phyloP scores from a whole-genome alignment of 2,113 vertebrate species.

The Oriolus oriolus region DNA sequence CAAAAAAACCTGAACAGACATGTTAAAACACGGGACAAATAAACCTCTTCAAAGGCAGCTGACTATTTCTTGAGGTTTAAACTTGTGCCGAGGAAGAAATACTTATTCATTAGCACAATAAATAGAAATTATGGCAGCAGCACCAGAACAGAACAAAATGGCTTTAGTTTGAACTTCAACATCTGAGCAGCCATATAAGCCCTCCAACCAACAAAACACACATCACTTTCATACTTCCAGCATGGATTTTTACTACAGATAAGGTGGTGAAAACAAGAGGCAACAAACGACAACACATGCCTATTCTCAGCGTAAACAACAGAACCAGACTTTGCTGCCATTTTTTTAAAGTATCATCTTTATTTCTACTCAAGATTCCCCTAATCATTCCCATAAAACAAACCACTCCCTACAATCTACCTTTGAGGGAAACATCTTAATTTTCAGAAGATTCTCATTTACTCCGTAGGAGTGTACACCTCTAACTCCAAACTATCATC shows the following conservation, averaged over 20 bases:
- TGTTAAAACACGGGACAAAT: neutral
- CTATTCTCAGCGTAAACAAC: neutral
- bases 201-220: neutral
- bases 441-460: neutral
- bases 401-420: neutral
- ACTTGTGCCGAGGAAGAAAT: neutral
- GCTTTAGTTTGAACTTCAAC: neutral
- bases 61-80: neutral
- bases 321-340: accelerated
- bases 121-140: neutral
- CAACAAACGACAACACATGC: neutral
- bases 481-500: neutral
- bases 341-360: neutral
- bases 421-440: neutral
- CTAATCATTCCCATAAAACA: neutral
- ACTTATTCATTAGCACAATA: neutral
- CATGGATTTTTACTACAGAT: neutral
- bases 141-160: neutral
- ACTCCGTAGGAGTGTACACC: accelerated
- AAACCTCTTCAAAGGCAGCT: neutral
- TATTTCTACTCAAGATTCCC: neutral
- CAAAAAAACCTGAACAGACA: neutral
- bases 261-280: neutral
- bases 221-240: neutral
- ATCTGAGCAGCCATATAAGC: neutral